Conservation (phyloP, 92 coral and sea anemone species). For the Zoanthus sansibaricus region DNA sequence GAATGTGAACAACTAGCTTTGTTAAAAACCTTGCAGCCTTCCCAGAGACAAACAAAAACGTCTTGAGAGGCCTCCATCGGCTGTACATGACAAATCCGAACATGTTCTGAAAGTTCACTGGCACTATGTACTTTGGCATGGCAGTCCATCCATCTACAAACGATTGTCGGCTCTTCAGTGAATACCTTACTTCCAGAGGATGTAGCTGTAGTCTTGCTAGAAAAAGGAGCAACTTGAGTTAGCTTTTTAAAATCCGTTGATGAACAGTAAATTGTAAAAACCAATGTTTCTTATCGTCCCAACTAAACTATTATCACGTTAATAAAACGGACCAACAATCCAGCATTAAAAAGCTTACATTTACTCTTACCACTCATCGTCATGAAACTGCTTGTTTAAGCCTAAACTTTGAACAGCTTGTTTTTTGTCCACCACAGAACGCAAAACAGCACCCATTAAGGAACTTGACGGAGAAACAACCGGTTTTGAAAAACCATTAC, state of each 20-base stretch:
- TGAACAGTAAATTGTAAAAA: not conserved
- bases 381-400: slow-evolving; percentile 15
- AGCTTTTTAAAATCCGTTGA: not conserved
- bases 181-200: slow-evolving; percentile 17
- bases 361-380: slow-evolving; percentile 46
- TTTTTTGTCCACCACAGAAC: slow-evolving; percentile 66
- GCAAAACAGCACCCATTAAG: slow-evolving; percentile 61
- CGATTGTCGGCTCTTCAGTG: slow-evolving; percentile 39
- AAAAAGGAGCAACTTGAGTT: not conserved
- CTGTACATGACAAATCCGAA: slow-evolving; percentile 84
- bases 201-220: slow-evolving; percentile 41
- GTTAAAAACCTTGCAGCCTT: slow-evolving; percentile 97
- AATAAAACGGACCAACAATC: not conserved
- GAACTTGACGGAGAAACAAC: slow-evolving; percentile 34
- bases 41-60: slow-evolving; percentile 95
- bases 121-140: slow-evolving; percentile 27
- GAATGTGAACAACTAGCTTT: slow-evolving; percentile 97
- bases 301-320: not conserved
- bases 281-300: not conserved
- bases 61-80: slow-evolving; percentile 87
- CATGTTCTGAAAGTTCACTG: slow-evolving; percentile 88
- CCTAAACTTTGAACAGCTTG: slow-evolving; percentile 47
- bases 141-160: slow-evolving; percentile 85
- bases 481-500: slow-evolving; percentile 61
- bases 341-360: slow-evolving; percentile 11